A percentile compares a stretch with the other conserved stretches of the same genome.
Conservation (phyloP, 92 coral and sea anemone species). For the Epizoanthus stellaris region DNA sequence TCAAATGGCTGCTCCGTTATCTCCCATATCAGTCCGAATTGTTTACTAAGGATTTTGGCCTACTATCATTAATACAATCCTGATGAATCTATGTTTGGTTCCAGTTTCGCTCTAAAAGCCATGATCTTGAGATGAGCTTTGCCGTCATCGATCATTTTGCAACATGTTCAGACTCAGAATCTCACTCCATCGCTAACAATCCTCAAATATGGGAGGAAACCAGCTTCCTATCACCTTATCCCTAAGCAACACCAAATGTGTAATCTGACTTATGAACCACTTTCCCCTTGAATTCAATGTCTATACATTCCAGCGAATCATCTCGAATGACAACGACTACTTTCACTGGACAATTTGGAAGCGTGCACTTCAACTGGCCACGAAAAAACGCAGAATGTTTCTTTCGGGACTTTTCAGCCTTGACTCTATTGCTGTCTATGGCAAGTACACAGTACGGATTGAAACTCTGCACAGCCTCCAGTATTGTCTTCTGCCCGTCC, state of each 20-base stretch:
- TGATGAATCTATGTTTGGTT: too few relatives aligned
- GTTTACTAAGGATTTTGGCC: too few relatives aligned
- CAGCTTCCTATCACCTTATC: too few relatives aligned
- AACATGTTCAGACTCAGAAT: too few relatives aligned
- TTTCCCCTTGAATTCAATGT: conserved; percentile 27
- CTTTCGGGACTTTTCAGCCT: conserved; percentile 15
- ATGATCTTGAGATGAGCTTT: too few relatives aligned
- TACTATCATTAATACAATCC: too few relatives aligned
- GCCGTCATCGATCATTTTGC: too few relatives aligned
- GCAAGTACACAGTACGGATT: conserved; percentile 21
- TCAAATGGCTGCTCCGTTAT: too few relatives aligned
- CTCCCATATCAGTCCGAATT: too few relatives aligned
- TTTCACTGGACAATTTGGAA: conserved; percentile 20
- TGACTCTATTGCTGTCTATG: background rate
- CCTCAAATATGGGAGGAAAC: too few relatives aligned
- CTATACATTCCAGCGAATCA: background rate
- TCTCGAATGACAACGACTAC: conserved; percentile 2
- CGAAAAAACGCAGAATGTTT: conserved; percentile 25
- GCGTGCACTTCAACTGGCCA: background rate
- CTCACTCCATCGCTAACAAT: too few relatives aligned
- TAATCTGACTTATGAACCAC: conserved; percentile 17
- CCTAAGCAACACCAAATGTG: conserved; percentile 1
- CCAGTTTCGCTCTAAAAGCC: too few relatives aligned
- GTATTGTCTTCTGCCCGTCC: background rate
- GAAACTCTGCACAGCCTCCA: background rate